phyloP scores from a whole-genome alignment of 2,888 invertebrate genomes.

The Drosophila testacea region DNA sequence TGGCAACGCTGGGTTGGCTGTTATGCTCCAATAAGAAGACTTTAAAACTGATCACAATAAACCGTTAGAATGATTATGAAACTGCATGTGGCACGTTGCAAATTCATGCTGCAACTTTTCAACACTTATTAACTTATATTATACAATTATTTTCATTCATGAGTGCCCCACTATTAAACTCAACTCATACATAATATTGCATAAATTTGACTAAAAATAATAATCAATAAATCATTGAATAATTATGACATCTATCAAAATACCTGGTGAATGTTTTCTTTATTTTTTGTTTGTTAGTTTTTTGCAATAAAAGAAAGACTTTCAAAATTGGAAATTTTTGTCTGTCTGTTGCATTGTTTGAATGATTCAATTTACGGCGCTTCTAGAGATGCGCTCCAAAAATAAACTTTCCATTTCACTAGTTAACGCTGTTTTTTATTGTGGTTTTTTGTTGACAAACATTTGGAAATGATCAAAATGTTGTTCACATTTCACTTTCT shows the following conservation, averaged over 20 bases:
- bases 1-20: constrained; percentile 43
- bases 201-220: constrained; percentile 25
- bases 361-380: constrained; percentile 50
- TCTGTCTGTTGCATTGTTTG: constrained; percentile 42
- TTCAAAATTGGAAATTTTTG: constrained; percentile 56
- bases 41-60: constrained; percentile 17
- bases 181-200: constrained; percentile 16
- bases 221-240: constrained; percentile 15
- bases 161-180: constrained; percentile 31
- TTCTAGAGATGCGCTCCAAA: constrained; percentile 51
- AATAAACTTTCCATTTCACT: constrained; percentile 73
- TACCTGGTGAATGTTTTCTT: constrained; percentile 9
- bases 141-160: constrained; percentile 63
- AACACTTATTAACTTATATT: constrained; percentile 45
- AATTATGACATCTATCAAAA: constrained; percentile 16
- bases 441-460: constrained; percentile 54
- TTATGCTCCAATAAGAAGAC: constrained; percentile 71
- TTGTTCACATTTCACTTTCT: constrained; percentile 75
- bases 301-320: constrained; percentile 37
- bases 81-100: constrained; percentile 48
- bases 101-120: constrained; percentile 18
- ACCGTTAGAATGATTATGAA: constrained; percentile 76
- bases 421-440: constrained; percentile 29
- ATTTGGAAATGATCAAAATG: constrained; percentile 57
- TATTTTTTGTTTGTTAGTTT: background rate